Evolutionary conservation across 2,888 invertebrate genomes (phyloP), one percentile per base, ranked within the genome.

Genomic region (Chalcosyrphus nemorum): DNA sequence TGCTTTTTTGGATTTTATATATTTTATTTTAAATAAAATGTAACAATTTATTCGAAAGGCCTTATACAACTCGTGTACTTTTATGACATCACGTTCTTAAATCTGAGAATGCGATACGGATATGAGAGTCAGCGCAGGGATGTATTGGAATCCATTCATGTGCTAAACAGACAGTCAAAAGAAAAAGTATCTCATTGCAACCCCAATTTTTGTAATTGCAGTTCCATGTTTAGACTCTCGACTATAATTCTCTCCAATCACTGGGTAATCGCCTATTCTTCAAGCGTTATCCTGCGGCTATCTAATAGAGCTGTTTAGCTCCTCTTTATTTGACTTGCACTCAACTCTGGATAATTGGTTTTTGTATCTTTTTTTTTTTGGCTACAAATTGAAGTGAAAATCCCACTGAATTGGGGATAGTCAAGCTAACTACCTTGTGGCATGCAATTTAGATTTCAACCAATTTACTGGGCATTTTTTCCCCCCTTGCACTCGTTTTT

Each of bases 281-380:
- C 70, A 35, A 24, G 11, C 47, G 9, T 29, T 71, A 47, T 59
- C 71, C 71, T 50, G 71, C 45, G 70, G 70, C 70, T 70, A 57
- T 70, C 50, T 7, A 65, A 45, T 57, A 32, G 35, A 57, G 70
- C 47, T 59, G 35, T 11, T 70, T 70, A n/a, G 15, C 38, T 47
- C 38, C 13, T 19, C 17, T 21, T 27, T 71, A 15, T 50, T 71
- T 59, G n/a, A 38, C 71, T 59, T 71, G 17, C 59, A 71, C 59
- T 71, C 59, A 47, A 38, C 38, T 35, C n/a, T 17, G 50, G n/a
- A 41, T 59, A 71, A 71, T 59, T 38, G 47, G 32, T 59, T 59
- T 71, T 59, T 71, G 59, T 59, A 24, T 29, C 50, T 57, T 71
- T 47, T 57, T 71, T n/a, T n/a, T n/a, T n/a, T n/a, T n/a, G n/a